Evolutionary conservation across 2,797 vertebrate species (phyloP).

Genomic region (Neostethus bicornis): DNA sequence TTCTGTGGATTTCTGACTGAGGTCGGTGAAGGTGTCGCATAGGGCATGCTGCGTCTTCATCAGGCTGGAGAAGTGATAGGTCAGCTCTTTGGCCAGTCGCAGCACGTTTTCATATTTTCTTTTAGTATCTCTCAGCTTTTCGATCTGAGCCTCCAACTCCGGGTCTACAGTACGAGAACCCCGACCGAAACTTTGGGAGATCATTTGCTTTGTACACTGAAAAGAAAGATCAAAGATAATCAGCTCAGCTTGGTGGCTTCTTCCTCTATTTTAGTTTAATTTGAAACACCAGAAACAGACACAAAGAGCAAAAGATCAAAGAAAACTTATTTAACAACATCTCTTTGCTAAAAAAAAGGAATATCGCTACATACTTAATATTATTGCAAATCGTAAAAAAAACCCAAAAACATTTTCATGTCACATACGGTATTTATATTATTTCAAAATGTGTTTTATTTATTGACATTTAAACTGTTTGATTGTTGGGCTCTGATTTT

Average conservation of each 20-base stretch:
- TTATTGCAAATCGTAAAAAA: too few relatives aligned
- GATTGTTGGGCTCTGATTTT: too few relatives aligned
- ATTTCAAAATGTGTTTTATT: too few relatives aligned
- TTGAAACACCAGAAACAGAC: too few relatives aligned
- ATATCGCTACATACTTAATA: too few relatives aligned
- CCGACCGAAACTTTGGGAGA: conserved; percentile 93
- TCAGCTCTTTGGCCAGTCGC: conserved; percentile 88
- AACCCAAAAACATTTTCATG: too few relatives aligned
- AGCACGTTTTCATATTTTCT: conserved; percentile 92
- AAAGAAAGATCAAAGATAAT: background rate
- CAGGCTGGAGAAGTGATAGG: conserved; percentile 95
- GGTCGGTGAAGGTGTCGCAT: conserved; percentile 94
- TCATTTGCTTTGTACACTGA: conserved; percentile 96
- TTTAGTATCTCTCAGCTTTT: conserved; percentile 94
- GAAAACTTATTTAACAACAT: too few relatives aligned
- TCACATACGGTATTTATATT: too few relatives aligned
- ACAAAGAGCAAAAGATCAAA: too few relatives aligned
- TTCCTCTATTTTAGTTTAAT: too few relatives aligned
- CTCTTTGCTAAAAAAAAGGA: too few relatives aligned
- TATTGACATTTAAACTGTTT: too few relatives aligned
- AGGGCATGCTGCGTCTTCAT: conserved; percentile 96
- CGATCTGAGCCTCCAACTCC: conserved; percentile 95
- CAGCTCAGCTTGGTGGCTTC: background rate
- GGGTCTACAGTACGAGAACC: conserved; percentile 94
- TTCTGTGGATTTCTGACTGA: conserved; percentile 98